These are phyloP conservation scores for Vanessa cardui DNA, from an alignment of 2,888 invertebrate genomes.

Conservation along the genomic window DNA sequence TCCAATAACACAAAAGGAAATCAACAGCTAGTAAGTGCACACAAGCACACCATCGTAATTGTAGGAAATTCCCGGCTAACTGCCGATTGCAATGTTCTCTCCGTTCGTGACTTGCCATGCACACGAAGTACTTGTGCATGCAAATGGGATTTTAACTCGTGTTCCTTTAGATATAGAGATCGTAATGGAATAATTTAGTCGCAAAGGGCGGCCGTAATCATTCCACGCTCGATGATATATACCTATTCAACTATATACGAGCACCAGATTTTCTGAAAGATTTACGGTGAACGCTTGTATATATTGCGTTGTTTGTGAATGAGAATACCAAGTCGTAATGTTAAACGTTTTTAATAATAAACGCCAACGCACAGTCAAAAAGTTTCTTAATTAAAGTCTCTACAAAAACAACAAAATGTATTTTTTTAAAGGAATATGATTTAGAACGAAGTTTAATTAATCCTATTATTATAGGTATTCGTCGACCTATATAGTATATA, in stretches of 20 bases:
- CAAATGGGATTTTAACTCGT: constrained; percentile 25
- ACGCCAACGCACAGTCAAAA: background rate
- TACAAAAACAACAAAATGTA: background rate
- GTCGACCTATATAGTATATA: too few relatives aligned
- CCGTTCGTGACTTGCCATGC: constrained; percentile 35
- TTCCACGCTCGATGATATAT: constrained; percentile 8
- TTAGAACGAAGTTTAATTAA: background rate
- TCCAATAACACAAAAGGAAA: constrained; percentile 17
- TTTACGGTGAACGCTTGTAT: constrained; percentile 6
- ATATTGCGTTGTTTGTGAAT: background rate
- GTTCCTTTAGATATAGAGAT: constrained; percentile 9
- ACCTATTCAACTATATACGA: background rate
- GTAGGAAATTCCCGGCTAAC: constrained; percentile 37
- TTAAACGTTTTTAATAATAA: background rate
- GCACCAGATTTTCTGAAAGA: background rate
- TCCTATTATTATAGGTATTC: background rate
- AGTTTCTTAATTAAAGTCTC: background rate
- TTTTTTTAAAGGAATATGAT: background rate
- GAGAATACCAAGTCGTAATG: background rate
- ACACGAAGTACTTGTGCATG: constrained; percentile 8
- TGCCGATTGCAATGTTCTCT: constrained; percentile 26
- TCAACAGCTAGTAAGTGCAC: constrained; percentile 24
- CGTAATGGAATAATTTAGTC: constrained; percentile 7
- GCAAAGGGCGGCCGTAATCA: constrained; percentile 4
- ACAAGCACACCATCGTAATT: constrained; percentile 31